phyloP scores from a whole-genome alignment of 2,888 invertebrate species.

The Hirtodrosophila alboralis region DNA sequence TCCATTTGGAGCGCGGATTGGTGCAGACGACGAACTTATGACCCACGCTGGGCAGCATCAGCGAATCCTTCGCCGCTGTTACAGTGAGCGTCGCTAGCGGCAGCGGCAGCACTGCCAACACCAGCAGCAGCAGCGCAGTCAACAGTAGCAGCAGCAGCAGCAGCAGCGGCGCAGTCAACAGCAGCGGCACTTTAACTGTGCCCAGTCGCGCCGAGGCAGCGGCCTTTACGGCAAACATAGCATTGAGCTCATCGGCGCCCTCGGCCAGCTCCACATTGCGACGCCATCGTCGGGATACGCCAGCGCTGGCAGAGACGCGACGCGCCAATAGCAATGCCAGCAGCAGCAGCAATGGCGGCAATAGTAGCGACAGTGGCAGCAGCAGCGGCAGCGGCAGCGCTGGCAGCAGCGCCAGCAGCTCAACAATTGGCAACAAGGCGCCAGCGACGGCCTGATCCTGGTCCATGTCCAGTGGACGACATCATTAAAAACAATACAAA shows the following conservation, averaged over 20 bases:
- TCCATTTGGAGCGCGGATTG: slow-evolving; percentile 85
- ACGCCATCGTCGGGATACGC: slow-evolving; percentile 67
- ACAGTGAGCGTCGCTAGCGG: slow-evolving; percentile 59
- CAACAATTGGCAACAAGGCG: slow-evolving; percentile 46
- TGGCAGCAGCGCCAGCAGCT: slow-evolving; percentile 35
- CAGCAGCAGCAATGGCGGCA: slow-evolving; percentile 43
- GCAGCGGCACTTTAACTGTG: slow-evolving; percentile 62
- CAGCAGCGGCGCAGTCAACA: slow-evolving; percentile 15
- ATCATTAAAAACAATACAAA: slow-evolving; percentile 41
- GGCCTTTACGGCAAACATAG: slow-evolving; percentile 71
- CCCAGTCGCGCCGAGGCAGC: slow-evolving; percentile 77
- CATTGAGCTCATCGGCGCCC: slow-evolving; percentile 82
- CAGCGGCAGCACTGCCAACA: slow-evolving; percentile 10
- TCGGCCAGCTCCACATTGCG: slow-evolving; percentile 78
- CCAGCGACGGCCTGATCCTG: slow-evolving; percentile 81
- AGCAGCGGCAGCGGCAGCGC: slow-evolving; percentile 34
- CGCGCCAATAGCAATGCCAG: slow-evolving; percentile 69
- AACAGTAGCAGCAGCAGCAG: slow-evolving; percentile 22
- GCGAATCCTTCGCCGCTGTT: slow-evolving; percentile 81
- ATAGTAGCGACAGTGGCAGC: slow-evolving; percentile 33
- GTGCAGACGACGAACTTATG: slow-evolving; percentile 85
- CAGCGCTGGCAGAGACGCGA: slow-evolving; percentile 52
- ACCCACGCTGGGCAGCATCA: slow-evolving; percentile 81
- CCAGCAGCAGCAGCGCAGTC: slow-evolving; percentile 14
- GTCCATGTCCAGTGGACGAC: slow-evolving; percentile 60